Evolutionary conservation across 2,888 invertebrate species (phyloP), one percentile per base, ranked within the genome.

Genomic region (Zygogramma bicolorata): DNA sequence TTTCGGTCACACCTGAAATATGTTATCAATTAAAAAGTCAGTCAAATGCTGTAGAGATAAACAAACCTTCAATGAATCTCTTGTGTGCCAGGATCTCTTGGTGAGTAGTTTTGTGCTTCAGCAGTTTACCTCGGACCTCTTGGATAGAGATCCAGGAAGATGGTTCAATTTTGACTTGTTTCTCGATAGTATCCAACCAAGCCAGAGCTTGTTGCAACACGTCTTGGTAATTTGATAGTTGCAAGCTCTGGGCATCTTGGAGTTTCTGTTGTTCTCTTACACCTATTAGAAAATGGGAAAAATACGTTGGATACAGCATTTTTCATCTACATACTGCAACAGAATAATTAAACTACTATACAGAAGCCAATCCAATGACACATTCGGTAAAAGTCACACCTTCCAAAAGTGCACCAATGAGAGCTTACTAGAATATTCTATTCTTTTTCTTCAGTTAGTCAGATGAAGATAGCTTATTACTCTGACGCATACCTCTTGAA

Each of bases 1-100:
- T 97, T 83, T 97, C 97, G 6, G 94, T 93, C 1, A 97, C 93
- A 4, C 94, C 85, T 86, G 68, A 22, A 70, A 71, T 27, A 60
- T 0, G 25, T n/a, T 22, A 27, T 29, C 13, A 22, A 46, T 27
- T 10, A 46, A 63, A 22, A 63, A 63, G n/a, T 38, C 13, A 46
- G 13, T 18, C 18, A 20, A 3, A 15, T 18, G 18, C 25, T 38
- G 1, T 27, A 6, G 22, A 40, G 40, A 34, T 57, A 7, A 6
- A 66, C 49, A 62, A 77, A 86, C 86, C 93, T 88, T 98, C 97
- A 49, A 98, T 93, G 4, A 97, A 93, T 78, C 97, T 90, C 85
- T 97, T 97, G 84, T 98, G 95, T 0, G 97, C 94, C 70, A 93
- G 88, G 25, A 97, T 95, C 87, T 98, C 98, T 88, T 98, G 97